Base-by-base conservation (phyloP, 2,113 vertebrate genomes). In the Coptodon bakossiorum region DNA sequence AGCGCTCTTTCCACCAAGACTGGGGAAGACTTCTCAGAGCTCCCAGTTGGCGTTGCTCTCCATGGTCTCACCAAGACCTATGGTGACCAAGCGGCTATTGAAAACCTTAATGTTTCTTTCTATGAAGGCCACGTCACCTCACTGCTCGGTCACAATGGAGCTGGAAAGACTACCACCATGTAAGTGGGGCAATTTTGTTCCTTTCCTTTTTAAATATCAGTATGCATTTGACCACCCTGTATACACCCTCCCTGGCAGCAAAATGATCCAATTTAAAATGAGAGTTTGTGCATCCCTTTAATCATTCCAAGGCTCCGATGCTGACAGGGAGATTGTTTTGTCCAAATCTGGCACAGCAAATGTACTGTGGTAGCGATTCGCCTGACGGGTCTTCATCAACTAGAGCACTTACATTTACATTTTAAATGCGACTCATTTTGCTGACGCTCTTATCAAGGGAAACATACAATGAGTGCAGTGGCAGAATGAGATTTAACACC, bases 121-220 rank as follows among this genome's bases (percentile, higher is more conserved):
- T 98, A 98, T 24, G 98, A 99, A 95, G 97, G 98, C 6, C 98
- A 99, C 19, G 97, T 99, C 88, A 99, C 98, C 63, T 95, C 98
- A 36, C 93, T 99, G 95, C 96, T 99, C 27, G 98, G 98, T 5
- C 98, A 98, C 95, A 99, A 99, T 4, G 98, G 98, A 93, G 98
- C 98, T 0, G 98, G 98, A 59, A 99, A 99, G 96, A 99, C 98
- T 7, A 99, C 98, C 4, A 99, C 98, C 79, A 99, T 99, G 98
- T 99, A 96, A 29, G 98, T 98, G 82, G 71, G 38, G 9, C 71
- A 31, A 10, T 80, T 6, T 53, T 86, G 80, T 78, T 50, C 3
- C 34, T 24, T 7, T 45, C 29, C 4, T 52, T 45, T 56, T 83
- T 19, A 27, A 22, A 45, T 29, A 68, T 90, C 85, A 85, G 52